Evolutionary conservation across 2,888 invertebrate genomes (phyloP), one percentile per base, ranked within the genome.

Genomic region (Lithophane leautieri): DNA sequence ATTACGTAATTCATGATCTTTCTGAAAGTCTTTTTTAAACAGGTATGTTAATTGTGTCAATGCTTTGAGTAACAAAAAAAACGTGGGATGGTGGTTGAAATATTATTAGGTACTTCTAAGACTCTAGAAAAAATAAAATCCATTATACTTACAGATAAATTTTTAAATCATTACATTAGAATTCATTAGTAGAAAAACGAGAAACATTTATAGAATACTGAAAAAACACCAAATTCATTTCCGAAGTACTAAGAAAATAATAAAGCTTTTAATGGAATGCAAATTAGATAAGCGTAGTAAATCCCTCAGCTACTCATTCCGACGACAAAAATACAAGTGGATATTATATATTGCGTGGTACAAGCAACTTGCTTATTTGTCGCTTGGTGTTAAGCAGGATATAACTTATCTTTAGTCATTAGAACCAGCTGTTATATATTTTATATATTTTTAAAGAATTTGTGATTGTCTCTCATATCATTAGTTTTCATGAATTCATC

Each of bases 241-340:
- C 40, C 22, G 0, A 58, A 76, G 85, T 63, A 73, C 70, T 73
- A 78, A 76, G 73, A 76, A 81, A 84, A 80, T 84, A 82, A 84
- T 87, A 85, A 88, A 89, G 86, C 72, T 83, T 81, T 61, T 89
- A 91, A 91, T 89, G 89, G 88, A 89, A 91, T 90, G 88, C 83
- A 90, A 90, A 90, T 90, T 86, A 85, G 82, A 79, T 86, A 83
- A 88, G 87, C 88, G 81, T 81, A 78, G 78, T 78, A 80, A 88
- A 87, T 89, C 83, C 82, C 66, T 56, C 58, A 60, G 69, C 58
- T 78, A 70, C 73, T 75, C 76, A 86, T 81, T 86, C 52, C n/a
- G 28, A 61, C 42, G 66, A 71, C 58, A 56, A 58, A 68, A 81
- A 74, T 73, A 70, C n/a, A 84, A 81, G 28, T 73, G 60, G 50